Conservation (phyloP, 2,888 invertebrate species). For the Anticlea derivata region DNA sequence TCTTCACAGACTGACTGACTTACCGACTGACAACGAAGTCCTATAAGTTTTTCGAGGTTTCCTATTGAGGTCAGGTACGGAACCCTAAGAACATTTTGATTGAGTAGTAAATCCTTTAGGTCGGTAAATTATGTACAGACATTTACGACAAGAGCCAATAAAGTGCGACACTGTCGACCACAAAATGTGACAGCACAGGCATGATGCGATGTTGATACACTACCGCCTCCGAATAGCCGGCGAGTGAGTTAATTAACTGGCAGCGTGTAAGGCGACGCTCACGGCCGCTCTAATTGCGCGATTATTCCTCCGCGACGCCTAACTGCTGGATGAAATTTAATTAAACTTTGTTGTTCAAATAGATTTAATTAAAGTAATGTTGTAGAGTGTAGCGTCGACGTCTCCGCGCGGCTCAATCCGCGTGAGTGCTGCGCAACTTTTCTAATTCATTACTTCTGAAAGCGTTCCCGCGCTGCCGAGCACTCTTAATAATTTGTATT, state of each 20-base stretch:
- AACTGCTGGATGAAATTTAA: constrained; percentile 85
- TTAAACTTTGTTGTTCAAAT: constrained; percentile 86
- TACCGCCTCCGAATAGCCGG: constrained; percentile 61
- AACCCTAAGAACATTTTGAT: too few species aligned
- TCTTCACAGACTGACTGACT: too few species aligned
- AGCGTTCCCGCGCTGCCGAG: constrained; percentile 82
- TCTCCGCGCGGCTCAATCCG: constrained; percentile 76
- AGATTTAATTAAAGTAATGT: constrained; percentile 86
- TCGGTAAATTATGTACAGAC: background rate
- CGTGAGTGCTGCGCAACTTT: constrained; percentile 83
- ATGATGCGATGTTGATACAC: constrained; percentile 46
- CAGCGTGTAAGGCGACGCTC: constrained; percentile 83
- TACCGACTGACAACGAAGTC: too few species aligned
- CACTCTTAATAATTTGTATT: constrained; percentile 84
- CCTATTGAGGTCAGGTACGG: too few species aligned
- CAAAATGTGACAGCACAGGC: constrained; percentile 5
- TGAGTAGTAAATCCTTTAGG: too few species aligned
- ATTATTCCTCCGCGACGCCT: constrained; percentile 83
- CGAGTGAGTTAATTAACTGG: constrained; percentile 83
- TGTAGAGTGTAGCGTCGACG: constrained; percentile 70
- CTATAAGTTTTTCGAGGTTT: too few species aligned
- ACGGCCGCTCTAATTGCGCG: constrained; percentile 83
- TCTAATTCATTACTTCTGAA: constrained; percentile 84
- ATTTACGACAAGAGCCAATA: background rate
- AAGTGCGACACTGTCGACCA: background rate